Conservation (phyloP, 2,888 invertebrate genomes). For the Ichneumoninae sp. region DNA sequence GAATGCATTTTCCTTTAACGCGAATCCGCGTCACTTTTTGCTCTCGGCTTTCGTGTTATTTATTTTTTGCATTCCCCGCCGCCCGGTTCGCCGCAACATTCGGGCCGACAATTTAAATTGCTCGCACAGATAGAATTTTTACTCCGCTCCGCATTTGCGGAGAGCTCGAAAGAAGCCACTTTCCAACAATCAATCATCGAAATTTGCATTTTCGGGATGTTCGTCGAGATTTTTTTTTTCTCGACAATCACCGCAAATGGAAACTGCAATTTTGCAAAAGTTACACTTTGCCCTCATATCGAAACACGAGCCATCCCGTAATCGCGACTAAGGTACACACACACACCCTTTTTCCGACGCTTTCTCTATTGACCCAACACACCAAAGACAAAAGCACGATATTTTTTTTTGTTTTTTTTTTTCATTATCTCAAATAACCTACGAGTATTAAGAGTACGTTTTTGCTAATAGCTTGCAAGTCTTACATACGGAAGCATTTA, state of each 20-base stretch:
- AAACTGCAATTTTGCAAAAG: constrained; percentile 19
- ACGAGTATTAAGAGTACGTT: constrained; percentile 59
- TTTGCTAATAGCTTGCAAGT: constrained; percentile 73
- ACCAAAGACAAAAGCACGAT: constrained; percentile 63
- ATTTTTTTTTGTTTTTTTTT: constrained; percentile 26
- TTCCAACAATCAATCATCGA: constrained; percentile 12
- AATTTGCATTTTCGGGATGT: constrained; percentile 38
- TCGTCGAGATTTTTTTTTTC: constrained; percentile 11
- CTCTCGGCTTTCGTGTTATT: constrained; percentile 19
- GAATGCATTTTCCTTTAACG: constrained; percentile 22
- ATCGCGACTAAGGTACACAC: constrained; percentile 34
- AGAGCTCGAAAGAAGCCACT: not conserved
- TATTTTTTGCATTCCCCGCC: constrained; percentile 8
- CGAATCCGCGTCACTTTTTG: constrained; percentile 23
- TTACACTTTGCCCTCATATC: constrained; percentile 7
- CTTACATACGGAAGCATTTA: constrained; percentile 81
- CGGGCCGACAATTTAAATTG: constrained; percentile 41
- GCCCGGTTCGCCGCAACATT: not conserved
- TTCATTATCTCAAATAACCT: constrained; percentile 41
- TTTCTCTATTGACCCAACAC: constrained; percentile 51
- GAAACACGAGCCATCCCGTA: constrained; percentile 52
- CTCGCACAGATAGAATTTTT: constrained; percentile 43
- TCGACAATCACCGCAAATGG: constrained; percentile 23
- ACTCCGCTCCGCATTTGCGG: constrained; percentile 23
- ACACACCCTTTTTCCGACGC: constrained; percentile 27